Conservation (phyloP, 2,113 vertebrate species). For the Eurystomus gularis region DNA sequence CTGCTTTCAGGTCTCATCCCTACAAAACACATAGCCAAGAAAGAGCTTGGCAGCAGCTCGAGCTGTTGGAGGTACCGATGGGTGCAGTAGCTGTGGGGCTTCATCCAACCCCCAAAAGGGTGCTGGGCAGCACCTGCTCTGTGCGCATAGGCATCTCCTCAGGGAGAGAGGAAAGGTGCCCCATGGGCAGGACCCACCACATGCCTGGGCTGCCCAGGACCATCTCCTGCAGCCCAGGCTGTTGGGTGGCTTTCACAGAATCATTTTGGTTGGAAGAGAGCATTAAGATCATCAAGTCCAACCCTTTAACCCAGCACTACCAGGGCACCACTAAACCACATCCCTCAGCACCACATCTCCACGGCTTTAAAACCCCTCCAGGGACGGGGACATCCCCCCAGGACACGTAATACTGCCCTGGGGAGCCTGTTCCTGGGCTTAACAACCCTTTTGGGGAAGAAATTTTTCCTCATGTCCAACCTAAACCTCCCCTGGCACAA, state of each 20-base stretch:
- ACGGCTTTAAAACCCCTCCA: no score
- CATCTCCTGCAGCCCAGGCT: not conserved
- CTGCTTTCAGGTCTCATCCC: not conserved
- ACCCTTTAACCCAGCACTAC: no score
- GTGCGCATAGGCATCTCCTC: not conserved
- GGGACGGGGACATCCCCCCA: no score
- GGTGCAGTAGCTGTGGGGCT: not conserved
- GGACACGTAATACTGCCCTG: no score
- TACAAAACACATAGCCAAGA: not conserved
- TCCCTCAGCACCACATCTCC: no score
- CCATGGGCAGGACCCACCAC: rapidly evolving
- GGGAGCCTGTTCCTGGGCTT: no score
- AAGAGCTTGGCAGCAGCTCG: not conserved
- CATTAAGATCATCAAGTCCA: no score
- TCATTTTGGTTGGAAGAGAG: no score
- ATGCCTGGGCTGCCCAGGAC: not conserved
- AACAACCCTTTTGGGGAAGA: no score
- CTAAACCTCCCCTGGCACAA: no score
- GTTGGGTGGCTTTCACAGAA: not conserved
- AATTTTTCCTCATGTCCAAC: no score
- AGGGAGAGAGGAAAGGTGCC: rapidly evolving
- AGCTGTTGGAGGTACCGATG: rapidly evolving
- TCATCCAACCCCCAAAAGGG: not conserved
- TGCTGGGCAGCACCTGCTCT: rapidly evolving
- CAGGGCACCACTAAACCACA: no score